Evolutionary conservation across 2,113 vertebrate species (phyloP).

Genomic region (Gobiocypris rarus): DNA sequence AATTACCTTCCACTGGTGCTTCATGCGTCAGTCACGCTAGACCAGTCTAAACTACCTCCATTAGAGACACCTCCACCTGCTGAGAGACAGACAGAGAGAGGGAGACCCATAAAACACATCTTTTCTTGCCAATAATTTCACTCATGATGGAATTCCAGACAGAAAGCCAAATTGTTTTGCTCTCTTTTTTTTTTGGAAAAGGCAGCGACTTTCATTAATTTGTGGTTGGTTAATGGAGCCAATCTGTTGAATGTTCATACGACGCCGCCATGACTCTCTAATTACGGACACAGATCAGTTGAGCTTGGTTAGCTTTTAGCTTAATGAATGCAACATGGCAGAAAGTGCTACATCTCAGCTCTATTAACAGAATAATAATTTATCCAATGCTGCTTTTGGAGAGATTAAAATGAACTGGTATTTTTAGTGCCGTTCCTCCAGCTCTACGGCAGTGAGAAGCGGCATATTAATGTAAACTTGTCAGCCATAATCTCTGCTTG

Average conservation of each 20-base stretch:
- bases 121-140: slow-evolving; percentile 34
- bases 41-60: slow-evolving; percentile 61
- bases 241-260: slow-evolving; percentile 46
- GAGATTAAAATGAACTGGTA: slow-evolving; percentile 72
- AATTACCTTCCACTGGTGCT: slow-evolving; percentile 76
- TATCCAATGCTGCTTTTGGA: slow-evolving; percentile 73
- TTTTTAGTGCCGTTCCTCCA: slow-evolving; percentile 27
- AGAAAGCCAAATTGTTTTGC: slow-evolving; percentile 26
- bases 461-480: slow-evolving; percentile 62
- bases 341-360: slow-evolving; percentile 73
- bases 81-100: slow-evolving; percentile 9
- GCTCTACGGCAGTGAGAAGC: slow-evolving; percentile 28
- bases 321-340: slow-evolving; percentile 74
- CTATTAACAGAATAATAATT: slow-evolving; percentile 73
- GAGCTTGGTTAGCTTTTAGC: slow-evolving; percentile 61
- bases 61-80: slow-evolving; percentile 59
- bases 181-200: slow-evolving; percentile 29
- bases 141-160: slow-evolving; percentile 7
- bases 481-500: neutral
- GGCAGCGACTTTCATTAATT: slow-evolving; percentile 52
- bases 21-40: slow-evolving; percentile 76
- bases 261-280: slow-evolving; percentile 56
- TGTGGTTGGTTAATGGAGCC: slow-evolving; percentile 52
- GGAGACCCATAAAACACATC: slow-evolving; percentile 19
- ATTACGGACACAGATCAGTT: slow-evolving; percentile 52